A percentile compares a stretch with the other conserved stretches of the same genome.
phyloP scores from a whole-genome alignment of 2,113 vertebrate species.

The Phylloscopus trochiloides region DNA sequence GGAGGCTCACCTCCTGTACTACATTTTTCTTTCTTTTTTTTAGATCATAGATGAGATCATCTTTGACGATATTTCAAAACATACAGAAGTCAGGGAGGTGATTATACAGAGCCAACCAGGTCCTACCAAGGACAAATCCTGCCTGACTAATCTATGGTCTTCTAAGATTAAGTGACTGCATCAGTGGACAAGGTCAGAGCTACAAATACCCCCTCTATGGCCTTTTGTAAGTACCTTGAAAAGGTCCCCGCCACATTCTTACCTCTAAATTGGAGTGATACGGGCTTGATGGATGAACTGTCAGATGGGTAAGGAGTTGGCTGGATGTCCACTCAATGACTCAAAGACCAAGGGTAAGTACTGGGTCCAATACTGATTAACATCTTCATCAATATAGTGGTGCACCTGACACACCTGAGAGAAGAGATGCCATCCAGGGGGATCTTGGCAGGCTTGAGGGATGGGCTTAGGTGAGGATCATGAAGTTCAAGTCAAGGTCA shows the following conservation, averaged over 20 bases:
- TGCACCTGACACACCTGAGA: background rate
- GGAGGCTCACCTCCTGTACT: background rate
- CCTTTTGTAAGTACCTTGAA: background rate
- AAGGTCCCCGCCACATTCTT: background rate
- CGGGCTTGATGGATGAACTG: background rate
- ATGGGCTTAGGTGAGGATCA: accelerated
- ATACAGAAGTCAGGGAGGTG: background rate
- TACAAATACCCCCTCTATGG: background rate
- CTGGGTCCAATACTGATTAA: background rate
- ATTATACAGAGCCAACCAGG: background rate
- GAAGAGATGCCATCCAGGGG: background rate
- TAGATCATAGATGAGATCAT: background rate
- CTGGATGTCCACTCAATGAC: background rate
- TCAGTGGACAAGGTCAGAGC: background rate
- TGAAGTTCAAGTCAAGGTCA: background rate
- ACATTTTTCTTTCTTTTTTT: background rate
- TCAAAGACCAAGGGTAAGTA: background rate
- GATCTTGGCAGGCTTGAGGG: background rate
- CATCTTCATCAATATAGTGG: background rate
- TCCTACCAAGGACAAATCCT: background rate
- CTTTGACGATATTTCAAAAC: background rate
- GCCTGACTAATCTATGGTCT: background rate
- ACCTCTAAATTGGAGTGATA: background rate
- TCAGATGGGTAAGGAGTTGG: background rate
- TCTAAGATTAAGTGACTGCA: background rate